These are phyloP conservation scores for Bergia puertoricense DNA, from an alignment of 92 coral and sea anemone species.

Conservation along the genomic window DNA sequence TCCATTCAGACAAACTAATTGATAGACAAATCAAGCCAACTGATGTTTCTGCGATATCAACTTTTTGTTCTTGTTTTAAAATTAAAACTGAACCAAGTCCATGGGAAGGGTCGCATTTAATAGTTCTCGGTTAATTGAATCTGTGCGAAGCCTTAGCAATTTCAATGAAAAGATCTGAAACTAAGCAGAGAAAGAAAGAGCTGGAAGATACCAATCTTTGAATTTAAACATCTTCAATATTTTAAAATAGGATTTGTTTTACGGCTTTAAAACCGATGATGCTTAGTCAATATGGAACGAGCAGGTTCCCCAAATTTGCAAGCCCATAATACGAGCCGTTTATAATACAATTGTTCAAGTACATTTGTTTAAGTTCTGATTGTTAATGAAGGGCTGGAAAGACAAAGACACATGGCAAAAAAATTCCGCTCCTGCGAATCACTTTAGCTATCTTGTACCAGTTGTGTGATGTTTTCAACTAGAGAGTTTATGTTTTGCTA, in stretches of 20 bases:
- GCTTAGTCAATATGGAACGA: not conserved
- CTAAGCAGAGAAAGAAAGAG: too few species aligned
- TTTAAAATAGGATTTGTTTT: not conserved
- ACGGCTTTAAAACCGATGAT: not conserved
- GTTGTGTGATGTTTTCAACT: not conserved
- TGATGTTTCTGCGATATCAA: not conserved
- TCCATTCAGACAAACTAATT: not conserved
- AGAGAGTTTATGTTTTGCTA: not conserved
- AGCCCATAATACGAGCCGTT: not conserved
- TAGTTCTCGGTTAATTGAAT: not conserved
- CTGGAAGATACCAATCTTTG: not conserved
- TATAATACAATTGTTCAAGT: slow-evolving; percentile 12
- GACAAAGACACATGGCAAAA: slow-evolving; percentile 14
- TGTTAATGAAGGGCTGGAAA: slow-evolving; percentile 19
- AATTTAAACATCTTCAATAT: not conserved
- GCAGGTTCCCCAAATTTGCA: not conserved
- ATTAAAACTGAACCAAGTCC: too few species aligned
- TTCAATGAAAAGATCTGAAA: slow-evolving; percentile 9
- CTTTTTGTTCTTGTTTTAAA: too few species aligned
- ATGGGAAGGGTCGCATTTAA: not conserved
- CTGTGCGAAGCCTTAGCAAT: not conserved
- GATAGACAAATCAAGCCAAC: not conserved
- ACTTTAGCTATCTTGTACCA: not conserved
- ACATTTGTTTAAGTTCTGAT: slow-evolving; percentile 14
- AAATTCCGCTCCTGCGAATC: not conserved